Evolutionary conservation across 2,797 vertebrate genomes (phyloP).

Genomic region (Gymnodraco acuticeps): DNA sequence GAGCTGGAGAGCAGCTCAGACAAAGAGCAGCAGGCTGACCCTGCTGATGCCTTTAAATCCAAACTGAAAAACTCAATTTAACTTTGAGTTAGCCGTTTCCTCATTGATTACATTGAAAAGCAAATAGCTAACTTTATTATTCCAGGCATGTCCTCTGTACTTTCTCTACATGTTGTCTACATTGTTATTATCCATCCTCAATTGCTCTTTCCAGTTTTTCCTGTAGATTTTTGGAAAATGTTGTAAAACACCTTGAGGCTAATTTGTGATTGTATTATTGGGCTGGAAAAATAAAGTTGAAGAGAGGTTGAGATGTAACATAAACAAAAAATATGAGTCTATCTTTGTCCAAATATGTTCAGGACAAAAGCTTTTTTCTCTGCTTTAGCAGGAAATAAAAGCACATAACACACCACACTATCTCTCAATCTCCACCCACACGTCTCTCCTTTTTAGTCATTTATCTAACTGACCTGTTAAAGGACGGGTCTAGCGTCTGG

Average conservation of each 20-base stretch:
- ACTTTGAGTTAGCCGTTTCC: not conserved
- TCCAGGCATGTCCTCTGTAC: not conserved
- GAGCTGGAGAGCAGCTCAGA: conserved; percentile 30
- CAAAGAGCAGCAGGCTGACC: not conserved
- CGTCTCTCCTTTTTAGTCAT: conserved; percentile 2
- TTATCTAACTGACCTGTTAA: conserved; percentile 11
- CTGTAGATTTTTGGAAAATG: no score
- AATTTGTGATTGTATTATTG: not conserved
- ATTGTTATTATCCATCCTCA: no score
- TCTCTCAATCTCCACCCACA: not conserved
- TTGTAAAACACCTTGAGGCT: not conserved
- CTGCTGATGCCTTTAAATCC: not conserved
- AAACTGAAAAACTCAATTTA: not conserved
- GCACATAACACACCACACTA: no score
- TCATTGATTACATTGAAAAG: not conserved
- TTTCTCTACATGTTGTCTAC: no score
- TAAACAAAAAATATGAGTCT: not conserved
- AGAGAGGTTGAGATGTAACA: not conserved
- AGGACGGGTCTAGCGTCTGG: conserved; percentile 25
- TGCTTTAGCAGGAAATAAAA: not conserved
- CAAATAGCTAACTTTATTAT: not conserved
- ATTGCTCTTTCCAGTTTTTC: no score
- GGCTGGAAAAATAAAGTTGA: not conserved
- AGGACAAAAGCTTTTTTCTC: not conserved
- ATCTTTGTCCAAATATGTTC: no score